Evolutionary conservation across 2,888 invertebrate species (phyloP), one percentile per base, ranked within the genome.

Genomic region (Notodonta ziczac): DNA sequence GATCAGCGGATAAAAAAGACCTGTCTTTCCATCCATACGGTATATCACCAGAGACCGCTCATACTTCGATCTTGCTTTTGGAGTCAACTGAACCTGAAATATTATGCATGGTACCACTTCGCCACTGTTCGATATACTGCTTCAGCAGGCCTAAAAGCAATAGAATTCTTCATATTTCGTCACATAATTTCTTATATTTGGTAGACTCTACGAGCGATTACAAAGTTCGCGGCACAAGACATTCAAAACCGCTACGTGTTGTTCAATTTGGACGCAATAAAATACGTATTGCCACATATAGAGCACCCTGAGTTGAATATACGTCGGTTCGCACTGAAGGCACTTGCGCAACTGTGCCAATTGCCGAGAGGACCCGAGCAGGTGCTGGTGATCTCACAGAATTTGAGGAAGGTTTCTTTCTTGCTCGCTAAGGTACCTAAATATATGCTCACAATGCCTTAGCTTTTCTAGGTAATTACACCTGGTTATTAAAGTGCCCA

Each of bases 301-400:
- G 91, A 92, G 2, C 88, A 91, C 57, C 14, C 70, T 0, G 92
- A 91, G 70, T 55, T 91, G 59, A 93, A 92, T 61, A 86, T 92
- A 56, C 83, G 81, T 59, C 87, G 95, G 74, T 95, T 94, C 61
- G 91, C 94, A 0, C 75, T 94, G 42, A 94, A 94, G 70, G 89
- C 94, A 0, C 66, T 95, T 46, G 94, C 94, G 0, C 93, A 94
- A 73, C 87, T 95, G 67, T 89, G 93, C 53, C 90, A 93, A 68
- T 73, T 94, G 61, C 88, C 91, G 0, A 81, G 77, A 48, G 94
- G 94, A 0, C 94, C 90, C 0, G 89, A 92, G 58, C 89, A 91
- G 66, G 88, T 95, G 13, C 69, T 94, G 46, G 77, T 69, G 0
- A 80, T 90, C 48, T 66, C 88, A 3, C 78, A 80, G 56, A 91